Conservation (phyloP, 2,888 invertebrate species). For the Terebella lapidaria region DNA sequence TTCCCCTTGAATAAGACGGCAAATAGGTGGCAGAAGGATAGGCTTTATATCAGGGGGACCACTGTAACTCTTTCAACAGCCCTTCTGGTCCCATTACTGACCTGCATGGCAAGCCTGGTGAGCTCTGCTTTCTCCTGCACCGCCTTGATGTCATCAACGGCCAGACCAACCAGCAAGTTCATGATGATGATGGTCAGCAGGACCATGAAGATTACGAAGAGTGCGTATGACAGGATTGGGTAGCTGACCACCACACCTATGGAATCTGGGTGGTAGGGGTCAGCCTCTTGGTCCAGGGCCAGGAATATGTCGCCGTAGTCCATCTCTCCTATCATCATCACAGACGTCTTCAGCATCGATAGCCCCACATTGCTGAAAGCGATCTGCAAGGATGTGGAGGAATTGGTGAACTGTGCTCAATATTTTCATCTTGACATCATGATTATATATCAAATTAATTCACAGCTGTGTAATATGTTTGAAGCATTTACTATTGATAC, state of each 20-base stretch:
- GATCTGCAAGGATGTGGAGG: constrained; percentile 18
- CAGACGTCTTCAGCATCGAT: constrained; percentile 46
- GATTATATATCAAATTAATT: too few species aligned
- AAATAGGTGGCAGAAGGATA: background rate
- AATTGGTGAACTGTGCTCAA: too few species aligned
- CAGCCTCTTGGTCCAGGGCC: background rate
- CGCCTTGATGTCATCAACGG: constrained; percentile 58
- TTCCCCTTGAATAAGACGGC: background rate
- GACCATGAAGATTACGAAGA: constrained; percentile 51
- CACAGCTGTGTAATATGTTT: too few species aligned
- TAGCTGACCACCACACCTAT: constrained; percentile 28
- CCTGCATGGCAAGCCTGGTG: constrained; percentile 52
- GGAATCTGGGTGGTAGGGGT: background rate
- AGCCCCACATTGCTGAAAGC: constrained; percentile 36
- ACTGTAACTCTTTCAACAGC: background rate
- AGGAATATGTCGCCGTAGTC: constrained; percentile 42
- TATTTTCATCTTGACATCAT: too few species aligned
- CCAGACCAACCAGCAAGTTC: constrained; percentile 56
- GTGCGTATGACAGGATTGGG: constrained; percentile 45
- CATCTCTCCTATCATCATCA: constrained; percentile 54
- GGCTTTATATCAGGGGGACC: background rate
- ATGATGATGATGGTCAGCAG: constrained; percentile 51
- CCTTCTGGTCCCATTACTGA: too few species aligned
- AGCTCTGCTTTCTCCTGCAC: constrained; percentile 57
- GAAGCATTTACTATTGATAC: too few species aligned